Percentiles rank a stretch among this genome's conserved stretches.
These are phyloP conservation scores for Grus americana DNA, from an alignment of 2,113 vertebrate genomes.

Conservation along the genomic window DNA sequence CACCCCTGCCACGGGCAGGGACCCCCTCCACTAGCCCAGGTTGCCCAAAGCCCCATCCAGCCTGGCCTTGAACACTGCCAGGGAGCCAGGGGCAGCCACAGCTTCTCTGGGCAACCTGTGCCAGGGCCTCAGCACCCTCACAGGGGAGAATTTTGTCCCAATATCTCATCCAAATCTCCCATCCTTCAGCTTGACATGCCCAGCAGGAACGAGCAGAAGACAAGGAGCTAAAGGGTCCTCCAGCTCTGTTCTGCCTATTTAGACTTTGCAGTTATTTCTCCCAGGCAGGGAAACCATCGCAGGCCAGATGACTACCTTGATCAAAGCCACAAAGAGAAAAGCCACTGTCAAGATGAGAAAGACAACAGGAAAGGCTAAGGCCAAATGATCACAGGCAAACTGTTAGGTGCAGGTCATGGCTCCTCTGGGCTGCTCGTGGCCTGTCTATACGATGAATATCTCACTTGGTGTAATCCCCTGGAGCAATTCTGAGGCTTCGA, in stretches of 20 bases:
- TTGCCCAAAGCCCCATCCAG: too few relatives aligned
- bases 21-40: too few relatives aligned
- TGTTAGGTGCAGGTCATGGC: neutral
- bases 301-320: neutral
- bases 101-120: too few relatives aligned
- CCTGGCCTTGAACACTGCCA: too few relatives aligned
- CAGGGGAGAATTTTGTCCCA: too few relatives aligned
- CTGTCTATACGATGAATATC: neutral
- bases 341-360: neutral
- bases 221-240: neutral
- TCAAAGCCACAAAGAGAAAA: neutral
- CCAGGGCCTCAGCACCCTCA: too few relatives aligned
- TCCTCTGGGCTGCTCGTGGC: accelerated
- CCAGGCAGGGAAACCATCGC: neutral
- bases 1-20: too few relatives aligned
- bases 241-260: neutral
- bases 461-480: neutral
- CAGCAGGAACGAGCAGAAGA: neutral
- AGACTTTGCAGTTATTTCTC: neutral
- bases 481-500: neutral
- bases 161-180: too few relatives aligned
- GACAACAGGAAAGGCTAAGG: neutral
- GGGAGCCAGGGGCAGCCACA: too few relatives aligned
- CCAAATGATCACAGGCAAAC: neutral
- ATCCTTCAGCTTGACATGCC: too few relatives aligned